phyloP scores from a whole-genome alignment of 2,113 vertebrate genomes.

The Solea senegalensis region DNA sequence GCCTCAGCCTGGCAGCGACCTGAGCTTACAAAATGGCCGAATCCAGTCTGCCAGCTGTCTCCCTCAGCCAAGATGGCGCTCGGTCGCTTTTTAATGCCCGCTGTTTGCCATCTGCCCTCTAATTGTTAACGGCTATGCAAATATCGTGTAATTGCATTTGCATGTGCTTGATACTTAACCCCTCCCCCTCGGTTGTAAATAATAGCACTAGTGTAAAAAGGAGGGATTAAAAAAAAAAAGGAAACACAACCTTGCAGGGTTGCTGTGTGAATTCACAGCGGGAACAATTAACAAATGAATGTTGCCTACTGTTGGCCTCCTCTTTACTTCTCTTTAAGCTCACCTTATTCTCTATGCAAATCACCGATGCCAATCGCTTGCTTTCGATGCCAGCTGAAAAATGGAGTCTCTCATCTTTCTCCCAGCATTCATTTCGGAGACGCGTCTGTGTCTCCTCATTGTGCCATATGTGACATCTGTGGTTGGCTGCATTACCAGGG shows the following conservation, averaged over 20 bases:
- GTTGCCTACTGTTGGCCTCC: slow-evolving; percentile 50
- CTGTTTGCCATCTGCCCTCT: slow-evolving; percentile 83
- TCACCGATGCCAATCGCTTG: slow-evolving; percentile 35
- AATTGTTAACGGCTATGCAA: slow-evolving; percentile 85
- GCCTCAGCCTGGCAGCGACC: slow-evolving; percentile 76
- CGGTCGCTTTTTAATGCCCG: slow-evolving; percentile 69
- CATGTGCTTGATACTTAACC: slow-evolving; percentile 75
- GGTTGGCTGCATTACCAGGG: slow-evolving; percentile 69
- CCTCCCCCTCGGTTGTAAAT: slow-evolving; percentile 64
- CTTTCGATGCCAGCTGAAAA: slow-evolving; percentile 66
- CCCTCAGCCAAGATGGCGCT: slow-evolving; percentile 83
- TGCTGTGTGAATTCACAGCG: slow-evolving; percentile 66
- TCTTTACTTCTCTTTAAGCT: slow-evolving; percentile 59
- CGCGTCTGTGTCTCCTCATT: slow-evolving; percentile 70
- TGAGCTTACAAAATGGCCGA: slow-evolving; percentile 83
- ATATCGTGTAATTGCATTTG: slow-evolving; percentile 87
- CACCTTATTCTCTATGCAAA: slow-evolving; percentile 70
- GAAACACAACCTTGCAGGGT: slow-evolving; percentile 27
- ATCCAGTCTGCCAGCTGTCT: slow-evolving; percentile 81
- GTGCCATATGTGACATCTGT: slow-evolving; percentile 84
- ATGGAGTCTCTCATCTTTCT: slow-evolving; percentile 58
- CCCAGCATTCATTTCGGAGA: slow-evolving; percentile 41
- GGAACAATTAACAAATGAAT: slow-evolving; percentile 72
- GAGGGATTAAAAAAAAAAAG: slow-evolving; percentile 23
- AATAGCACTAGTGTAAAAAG: slow-evolving; percentile 41